These are phyloP conservation scores for Tricholauxania praeusta DNA, from an alignment of 2,888 invertebrate species.

Conservation along the genomic window DNA sequence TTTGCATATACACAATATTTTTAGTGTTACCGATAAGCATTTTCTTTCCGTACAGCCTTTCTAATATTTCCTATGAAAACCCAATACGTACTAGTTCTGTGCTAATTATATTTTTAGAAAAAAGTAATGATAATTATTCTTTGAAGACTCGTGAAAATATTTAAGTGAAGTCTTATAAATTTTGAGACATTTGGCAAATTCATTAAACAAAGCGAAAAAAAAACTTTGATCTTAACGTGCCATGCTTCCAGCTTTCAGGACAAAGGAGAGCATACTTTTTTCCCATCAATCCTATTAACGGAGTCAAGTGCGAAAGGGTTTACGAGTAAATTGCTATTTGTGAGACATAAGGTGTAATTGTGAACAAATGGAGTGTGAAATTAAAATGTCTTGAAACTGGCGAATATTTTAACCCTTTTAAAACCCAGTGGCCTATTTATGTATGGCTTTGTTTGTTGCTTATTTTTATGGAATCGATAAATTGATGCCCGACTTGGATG, in stretches of 20 bases:
- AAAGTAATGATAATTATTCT: no score
- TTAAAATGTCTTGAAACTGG: conserved; percentile 49
- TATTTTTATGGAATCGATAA: conserved; percentile 14
- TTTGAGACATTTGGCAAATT: background rate
- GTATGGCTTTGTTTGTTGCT: background rate
- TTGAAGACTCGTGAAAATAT: no score
- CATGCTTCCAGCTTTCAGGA: background rate
- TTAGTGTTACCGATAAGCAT: no score
- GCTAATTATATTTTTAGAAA: no score
- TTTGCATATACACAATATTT: no score
- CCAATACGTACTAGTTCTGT: no score
- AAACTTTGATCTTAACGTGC: background rate
- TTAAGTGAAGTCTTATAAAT: background rate
- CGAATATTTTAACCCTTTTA: conserved; percentile 32
- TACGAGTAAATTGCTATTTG: background rate
- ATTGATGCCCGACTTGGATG: conserved; percentile 1
- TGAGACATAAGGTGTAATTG: conserved; percentile 42
- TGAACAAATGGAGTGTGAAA: conserved; percentile 61
- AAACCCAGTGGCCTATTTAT: background rate
- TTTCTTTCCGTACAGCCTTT: no score
- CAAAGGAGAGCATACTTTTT: background rate
- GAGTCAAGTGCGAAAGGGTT: conserved; percentile 39
- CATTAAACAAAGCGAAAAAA: background rate
- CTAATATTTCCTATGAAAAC: no score
- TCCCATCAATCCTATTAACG: conserved; percentile 20